Evolutionary conservation across 35 echinoderm and acorn worm genomes (phyloP), one percentile per base, ranked within the genome.

Genomic region (Ophiothrix spiculata): DNA sequence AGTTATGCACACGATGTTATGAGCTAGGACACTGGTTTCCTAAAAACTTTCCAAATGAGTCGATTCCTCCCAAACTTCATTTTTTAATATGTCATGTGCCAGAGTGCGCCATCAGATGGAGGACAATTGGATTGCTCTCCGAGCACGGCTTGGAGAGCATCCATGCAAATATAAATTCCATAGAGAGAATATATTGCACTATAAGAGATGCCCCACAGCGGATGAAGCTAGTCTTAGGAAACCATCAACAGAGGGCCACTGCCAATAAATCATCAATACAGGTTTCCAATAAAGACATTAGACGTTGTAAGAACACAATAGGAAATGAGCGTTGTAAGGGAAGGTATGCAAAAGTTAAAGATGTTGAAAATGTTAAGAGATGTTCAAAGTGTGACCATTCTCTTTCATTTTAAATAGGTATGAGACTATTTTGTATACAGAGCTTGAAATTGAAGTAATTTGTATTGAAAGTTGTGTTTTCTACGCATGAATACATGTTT

Each of bases 1-100:
- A 56, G 33, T 40, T 88, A 19, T 88, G 86, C 17, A 74, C 78
- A 46, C 54, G 78, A 38, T 88, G 86, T 38, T 88, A 77, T 74
- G 64, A 49, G 4, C 56, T 87, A 21, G 60, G 60, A 25, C 60
- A 12, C 25, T 69, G 60, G 60, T 69, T 69, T 69, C 60, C 60
- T 25, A 28, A 1, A 69, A 69, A 69, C 2, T 69, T 69, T 69
- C 60, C 60, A 15, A 15, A 1, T 4, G 3, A n/a, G 1, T 4
- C 25, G 16, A 69, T 69, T 69, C 60, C 60, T 28, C 60, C 60
- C 60, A 69, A 69, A 25, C 60, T 69, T 28, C 60, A 69, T 25
- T 25, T 69, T 69, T 25, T 10, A 28, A 25, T 69, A 69, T 69
- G 60, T 25, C 60, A 10, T 69, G 25, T 69, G 16, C 60, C 60